These are phyloP conservation scores for Tricholaema leucomelas DNA, from an alignment of 2,113 vertebrate genomes.

Conservation along the genomic window DNA sequence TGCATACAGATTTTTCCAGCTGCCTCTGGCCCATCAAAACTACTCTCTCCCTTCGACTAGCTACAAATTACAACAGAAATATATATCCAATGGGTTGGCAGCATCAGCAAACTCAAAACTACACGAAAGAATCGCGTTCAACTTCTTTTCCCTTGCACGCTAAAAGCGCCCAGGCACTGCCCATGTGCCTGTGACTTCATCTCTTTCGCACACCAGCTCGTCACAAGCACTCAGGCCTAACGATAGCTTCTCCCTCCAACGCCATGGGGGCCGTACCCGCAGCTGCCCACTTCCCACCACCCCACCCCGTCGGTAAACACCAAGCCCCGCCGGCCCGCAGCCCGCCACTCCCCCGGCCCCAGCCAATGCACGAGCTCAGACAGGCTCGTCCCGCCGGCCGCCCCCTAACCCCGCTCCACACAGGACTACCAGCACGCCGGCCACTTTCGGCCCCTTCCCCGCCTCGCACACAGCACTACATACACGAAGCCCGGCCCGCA, in stretches of 20 bases:
- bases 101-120: background rate
- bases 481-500: background rate
- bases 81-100: accelerated
- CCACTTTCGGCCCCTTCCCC: background rate
- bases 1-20: background rate
- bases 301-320: background rate
- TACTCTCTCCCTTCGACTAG: background rate
- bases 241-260: background rate
- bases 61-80: background rate
- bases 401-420: background rate
- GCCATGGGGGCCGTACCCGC: background rate
- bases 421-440: background rate
- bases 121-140: background rate
- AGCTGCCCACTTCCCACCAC: background rate
- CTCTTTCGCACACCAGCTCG: background rate
- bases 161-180: background rate
- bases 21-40: background rate
- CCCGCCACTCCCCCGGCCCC: constrained; percentile 2
- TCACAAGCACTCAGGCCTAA: background rate
- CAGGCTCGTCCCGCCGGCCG: background rate
- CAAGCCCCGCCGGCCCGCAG: background rate
- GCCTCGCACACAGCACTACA: background rate
- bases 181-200: background rate
- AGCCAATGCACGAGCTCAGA: background rate
- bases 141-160: background rate